Conservation (phyloP, 2,888 invertebrate genomes). For the Troides aeacus region DNA sequence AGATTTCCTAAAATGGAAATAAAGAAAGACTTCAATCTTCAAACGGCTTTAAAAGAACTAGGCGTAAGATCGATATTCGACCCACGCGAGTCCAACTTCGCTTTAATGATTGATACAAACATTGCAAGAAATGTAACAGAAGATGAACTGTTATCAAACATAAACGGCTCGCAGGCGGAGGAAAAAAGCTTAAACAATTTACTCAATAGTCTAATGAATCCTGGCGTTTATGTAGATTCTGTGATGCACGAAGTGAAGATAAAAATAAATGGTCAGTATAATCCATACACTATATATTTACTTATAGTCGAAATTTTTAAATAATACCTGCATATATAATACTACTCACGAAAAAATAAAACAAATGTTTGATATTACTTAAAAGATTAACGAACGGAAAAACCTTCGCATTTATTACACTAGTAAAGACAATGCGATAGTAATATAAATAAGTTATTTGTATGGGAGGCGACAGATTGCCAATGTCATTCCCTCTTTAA, state of each 20-base stretch:
- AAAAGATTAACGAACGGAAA: too few relatives aligned
- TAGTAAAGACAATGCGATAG: too few relatives aligned
- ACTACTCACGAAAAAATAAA: too few relatives aligned
- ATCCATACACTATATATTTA: neutral
- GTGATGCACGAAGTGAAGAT: constrained; percentile 84
- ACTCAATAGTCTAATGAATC: constrained; percentile 70
- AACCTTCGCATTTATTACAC: too few relatives aligned
- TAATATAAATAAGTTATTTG: too few relatives aligned
- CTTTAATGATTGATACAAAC: constrained; percentile 75
- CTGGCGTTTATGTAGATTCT: constrained; percentile 82
- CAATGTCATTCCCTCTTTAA: too few relatives aligned
- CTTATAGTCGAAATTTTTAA: neutral
- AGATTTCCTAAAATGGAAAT: constrained; percentile 87
- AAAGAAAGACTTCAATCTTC: constrained; percentile 79
- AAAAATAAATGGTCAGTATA: constrained; percentile 73
- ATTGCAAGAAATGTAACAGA: constrained; percentile 44
- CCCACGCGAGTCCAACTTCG: constrained; percentile 82
- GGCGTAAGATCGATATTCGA: constrained; percentile 84
- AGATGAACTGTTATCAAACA: constrained; percentile 48
- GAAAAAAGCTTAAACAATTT: constrained; percentile 43
- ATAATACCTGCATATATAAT: neutral
- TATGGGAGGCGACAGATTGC: too few relatives aligned
- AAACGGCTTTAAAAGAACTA: constrained; percentile 74
- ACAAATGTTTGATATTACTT: too few relatives aligned
- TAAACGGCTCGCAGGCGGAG: constrained; percentile 40